Percentiles rank a stretch among this genome's conserved stretches.
These are phyloP conservation scores for Nansenia antarctica DNA, from an alignment of 2,113 vertebrate genomes.

Conservation along the genomic window DNA sequence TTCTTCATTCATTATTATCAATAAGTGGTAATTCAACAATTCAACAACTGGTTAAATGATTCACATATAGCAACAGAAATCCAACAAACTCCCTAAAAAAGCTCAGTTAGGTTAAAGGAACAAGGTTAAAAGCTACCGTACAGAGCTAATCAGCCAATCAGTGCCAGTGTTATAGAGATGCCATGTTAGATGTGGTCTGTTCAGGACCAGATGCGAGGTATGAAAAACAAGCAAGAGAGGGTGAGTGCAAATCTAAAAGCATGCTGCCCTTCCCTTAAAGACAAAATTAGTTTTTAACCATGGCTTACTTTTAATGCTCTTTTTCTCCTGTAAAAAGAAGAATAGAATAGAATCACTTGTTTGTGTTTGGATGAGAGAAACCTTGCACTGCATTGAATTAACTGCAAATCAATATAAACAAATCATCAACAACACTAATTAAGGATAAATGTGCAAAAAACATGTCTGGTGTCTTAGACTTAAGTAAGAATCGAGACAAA, in stretches of 20 bases:
- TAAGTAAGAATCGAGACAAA: constrained; percentile 47
- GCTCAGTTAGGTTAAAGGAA: neutral
- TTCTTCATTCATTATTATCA: too few relatives aligned
- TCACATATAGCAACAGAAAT: neutral
- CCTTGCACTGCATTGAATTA: constrained; percentile 29
- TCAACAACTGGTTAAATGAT: neutral
- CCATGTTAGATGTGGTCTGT: constrained; percentile 59
- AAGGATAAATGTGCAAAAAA: constrained; percentile 9
- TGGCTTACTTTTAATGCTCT: constrained; percentile 85
- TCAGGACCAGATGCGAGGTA: constrained; percentile 66
- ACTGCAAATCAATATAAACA: constrained; percentile 40
- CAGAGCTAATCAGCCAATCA: neutral
- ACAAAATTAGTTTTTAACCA: constrained; percentile 66
- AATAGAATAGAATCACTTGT: constrained; percentile 77
- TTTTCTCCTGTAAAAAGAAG: constrained; percentile 85
- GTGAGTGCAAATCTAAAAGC: constrained; percentile 75
- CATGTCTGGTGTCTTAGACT: constrained; percentile 46
- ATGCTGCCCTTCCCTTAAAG: constrained; percentile 69
- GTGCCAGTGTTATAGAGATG: constrained; percentile 47
- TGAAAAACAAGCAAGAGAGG: constrained; percentile 70
- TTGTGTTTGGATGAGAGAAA: constrained; percentile 37
- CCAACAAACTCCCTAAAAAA: too few relatives aligned
- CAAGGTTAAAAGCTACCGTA: neutral
- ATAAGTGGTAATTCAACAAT: too few relatives aligned
- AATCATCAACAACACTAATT: constrained; percentile 30